phyloP scores from a whole-genome alignment of 2,888 invertebrate species.

The Beris chalybata region DNA sequence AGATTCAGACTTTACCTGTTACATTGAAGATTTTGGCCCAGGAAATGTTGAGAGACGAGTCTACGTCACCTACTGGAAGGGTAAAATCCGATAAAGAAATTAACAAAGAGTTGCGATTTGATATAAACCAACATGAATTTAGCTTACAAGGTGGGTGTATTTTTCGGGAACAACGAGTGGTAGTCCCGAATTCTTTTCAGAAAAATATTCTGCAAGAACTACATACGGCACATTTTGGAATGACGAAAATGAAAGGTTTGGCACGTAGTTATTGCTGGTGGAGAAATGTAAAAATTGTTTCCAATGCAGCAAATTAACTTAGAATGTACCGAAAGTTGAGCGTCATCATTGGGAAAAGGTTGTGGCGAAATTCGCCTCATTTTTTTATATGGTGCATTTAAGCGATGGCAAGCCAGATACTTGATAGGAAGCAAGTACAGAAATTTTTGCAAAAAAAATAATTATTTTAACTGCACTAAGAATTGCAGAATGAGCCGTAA shows the following conservation, averaged over 20 bases:
- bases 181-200: slow-evolving; percentile 32
- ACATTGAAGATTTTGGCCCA: slow-evolving; percentile 16
- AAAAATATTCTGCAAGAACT: slow-evolving; percentile 31
- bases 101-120: too few relatives aligned
- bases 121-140: slow-evolving; percentile 23
- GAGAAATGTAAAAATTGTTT: slow-evolving; percentile 39
- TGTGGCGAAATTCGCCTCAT: too few relatives aligned
- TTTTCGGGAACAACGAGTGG: slow-evolving; percentile 30
- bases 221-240: slow-evolving; percentile 39
- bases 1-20: slow-evolving; percentile 29
- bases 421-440: too few relatives aligned
- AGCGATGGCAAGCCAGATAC: too few relatives aligned
- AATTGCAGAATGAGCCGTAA: too few relatives aligned
- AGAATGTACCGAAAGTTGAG: slow-evolving; percentile 33
- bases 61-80: neutral
- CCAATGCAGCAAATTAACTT: slow-evolving; percentile 27
- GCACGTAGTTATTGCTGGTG: slow-evolving; percentile 42
- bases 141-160: slow-evolving; percentile 30
- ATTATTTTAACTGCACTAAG: too few relatives aligned
- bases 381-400: too few relatives aligned
- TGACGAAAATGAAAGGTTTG: slow-evolving; percentile 37
- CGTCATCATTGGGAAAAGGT: slow-evolving; percentile 39
- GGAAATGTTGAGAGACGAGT: slow-evolving; percentile 9
- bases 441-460: too few relatives aligned
- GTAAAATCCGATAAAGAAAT: neutral